Conservation (phyloP, 2,888 invertebrate species). For the Uropetala carovei region DNA sequence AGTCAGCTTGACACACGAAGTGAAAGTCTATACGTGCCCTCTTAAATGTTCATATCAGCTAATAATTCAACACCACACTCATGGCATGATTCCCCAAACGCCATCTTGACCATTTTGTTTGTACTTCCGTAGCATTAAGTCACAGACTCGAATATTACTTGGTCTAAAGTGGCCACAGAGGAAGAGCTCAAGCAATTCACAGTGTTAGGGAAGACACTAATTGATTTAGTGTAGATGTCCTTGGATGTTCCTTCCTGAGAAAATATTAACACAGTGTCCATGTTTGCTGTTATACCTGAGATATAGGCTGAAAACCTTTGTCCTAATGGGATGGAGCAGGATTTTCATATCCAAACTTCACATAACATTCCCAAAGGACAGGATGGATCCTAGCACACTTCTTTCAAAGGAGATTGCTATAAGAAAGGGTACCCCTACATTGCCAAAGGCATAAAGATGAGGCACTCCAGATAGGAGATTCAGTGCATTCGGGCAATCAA, state of each 20-base stretch:
- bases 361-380: not conserved
- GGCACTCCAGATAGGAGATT: constrained; percentile 28
- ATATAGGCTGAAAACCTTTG: constrained; percentile 44
- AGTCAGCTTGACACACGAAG: not conserved
- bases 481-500: constrained; percentile 25
- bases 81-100: not conserved
- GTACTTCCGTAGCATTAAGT: not conserved
- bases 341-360: not conserved
- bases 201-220: not conserved
- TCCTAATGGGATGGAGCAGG: not conserved
- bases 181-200: not conserved
- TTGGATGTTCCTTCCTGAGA: constrained; percentile 51
- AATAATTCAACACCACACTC: not conserved
- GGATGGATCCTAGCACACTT: not conserved
- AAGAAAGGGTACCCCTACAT: not conserved
- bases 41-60: not conserved
- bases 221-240: not conserved
- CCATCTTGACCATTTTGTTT: not conserved
- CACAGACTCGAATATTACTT: not conserved
- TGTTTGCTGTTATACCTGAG: constrained; percentile 49
- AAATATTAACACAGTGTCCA: constrained; percentile 9
- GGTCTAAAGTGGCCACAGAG: not conserved
- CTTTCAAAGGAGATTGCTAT: constrained; percentile 40
- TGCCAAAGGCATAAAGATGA: not conserved
- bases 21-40: not conserved